phyloP scores from a whole-genome alignment of 1,140 invertebrate species.

The Lanistes nyassanus region DNA sequence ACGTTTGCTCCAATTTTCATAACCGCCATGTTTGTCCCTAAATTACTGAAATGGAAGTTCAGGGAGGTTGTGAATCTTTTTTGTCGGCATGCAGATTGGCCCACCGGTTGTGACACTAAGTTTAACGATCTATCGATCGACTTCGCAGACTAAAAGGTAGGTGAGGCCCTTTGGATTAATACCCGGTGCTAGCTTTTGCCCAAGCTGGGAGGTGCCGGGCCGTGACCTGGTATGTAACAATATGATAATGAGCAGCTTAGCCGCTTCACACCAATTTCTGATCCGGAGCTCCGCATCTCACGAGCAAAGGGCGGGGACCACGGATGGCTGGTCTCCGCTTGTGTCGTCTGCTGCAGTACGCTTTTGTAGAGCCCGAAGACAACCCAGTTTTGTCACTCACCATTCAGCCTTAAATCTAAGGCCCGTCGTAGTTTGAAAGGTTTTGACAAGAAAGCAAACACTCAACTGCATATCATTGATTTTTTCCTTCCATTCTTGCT shows the following conservation, averaged over 20 bases:
- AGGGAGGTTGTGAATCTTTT: not conserved
- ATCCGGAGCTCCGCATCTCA: conserved; percentile 12
- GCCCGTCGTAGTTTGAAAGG: no score
- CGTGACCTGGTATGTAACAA: conserved; percentile 29
- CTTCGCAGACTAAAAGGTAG: conserved; percentile 2
- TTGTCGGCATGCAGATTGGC: not conserved
- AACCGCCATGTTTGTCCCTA: conserved; percentile 38
- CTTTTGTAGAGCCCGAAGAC: not conserved
- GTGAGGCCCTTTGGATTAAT: conserved; percentile 12
- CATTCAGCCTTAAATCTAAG: no score
- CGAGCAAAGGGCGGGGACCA: conserved; percentile 21
- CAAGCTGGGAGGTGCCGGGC: conserved; percentile 21
- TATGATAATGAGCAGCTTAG: conserved; percentile 27
- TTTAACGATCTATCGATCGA: conserved; percentile 18
- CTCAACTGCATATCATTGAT: no score
- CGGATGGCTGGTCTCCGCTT: not conserved
- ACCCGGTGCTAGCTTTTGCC: conserved; percentile 9
- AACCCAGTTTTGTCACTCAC: no score
- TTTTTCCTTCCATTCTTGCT: no score
- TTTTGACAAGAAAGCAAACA: no score
- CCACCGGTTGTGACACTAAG: not conserved
- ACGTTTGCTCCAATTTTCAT: conserved; percentile 32
- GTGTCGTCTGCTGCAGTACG: conserved; percentile 19
- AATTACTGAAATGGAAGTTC: conserved; percentile 3
- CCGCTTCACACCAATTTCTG: conserved; percentile 26